Evolutionary conservation across 35 echinoderm and acorn worm species (phyloP).

Genomic region (Heliocidaris erythrogramma): DNA sequence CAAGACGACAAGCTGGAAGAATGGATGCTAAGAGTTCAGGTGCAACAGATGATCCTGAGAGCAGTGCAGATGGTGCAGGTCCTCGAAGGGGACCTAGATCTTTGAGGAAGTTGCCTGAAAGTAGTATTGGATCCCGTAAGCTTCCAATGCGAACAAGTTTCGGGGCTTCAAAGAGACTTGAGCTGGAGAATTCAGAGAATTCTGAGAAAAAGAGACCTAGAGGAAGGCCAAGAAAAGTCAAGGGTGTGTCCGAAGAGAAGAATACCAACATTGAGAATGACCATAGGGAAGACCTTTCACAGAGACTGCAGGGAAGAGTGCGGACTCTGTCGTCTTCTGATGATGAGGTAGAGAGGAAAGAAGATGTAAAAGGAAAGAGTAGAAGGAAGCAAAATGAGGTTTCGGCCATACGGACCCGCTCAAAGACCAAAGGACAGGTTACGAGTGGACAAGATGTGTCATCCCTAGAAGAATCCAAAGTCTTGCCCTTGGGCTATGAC

Average conservation of each 20-base stretch:
- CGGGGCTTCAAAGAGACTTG: not conserved
- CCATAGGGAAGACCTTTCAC: not conserved
- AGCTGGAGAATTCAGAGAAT: not conserved
- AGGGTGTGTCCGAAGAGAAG: not conserved
- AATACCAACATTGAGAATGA: not conserved
- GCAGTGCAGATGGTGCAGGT: not conserved
- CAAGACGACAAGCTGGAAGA: not conserved
- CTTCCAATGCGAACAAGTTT: not conserved
- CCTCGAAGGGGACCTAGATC: not conserved
- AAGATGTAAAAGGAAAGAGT: not conserved
- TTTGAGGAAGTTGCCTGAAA: not conserved
- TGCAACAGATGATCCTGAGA: not conserved
- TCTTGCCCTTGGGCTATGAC: not conserved
- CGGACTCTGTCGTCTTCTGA: slow-evolving; percentile 16
- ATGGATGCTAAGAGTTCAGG: not conserved
- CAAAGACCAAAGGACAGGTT: not conserved
- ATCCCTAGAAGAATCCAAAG: not conserved
- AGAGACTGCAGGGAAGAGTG: slow-evolving; percentile 4
- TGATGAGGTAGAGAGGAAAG: not conserved
- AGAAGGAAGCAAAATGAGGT: not conserved
- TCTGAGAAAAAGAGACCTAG: not conserved
- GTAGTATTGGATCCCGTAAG: not conserved
- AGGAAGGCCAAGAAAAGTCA: slow-evolving; percentile 2
- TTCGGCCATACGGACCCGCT: not conserved
- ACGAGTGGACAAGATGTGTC: not conserved